Base-by-base conservation (phyloP, 1,140 invertebrate genomes). In the Telenomus remus region DNA sequence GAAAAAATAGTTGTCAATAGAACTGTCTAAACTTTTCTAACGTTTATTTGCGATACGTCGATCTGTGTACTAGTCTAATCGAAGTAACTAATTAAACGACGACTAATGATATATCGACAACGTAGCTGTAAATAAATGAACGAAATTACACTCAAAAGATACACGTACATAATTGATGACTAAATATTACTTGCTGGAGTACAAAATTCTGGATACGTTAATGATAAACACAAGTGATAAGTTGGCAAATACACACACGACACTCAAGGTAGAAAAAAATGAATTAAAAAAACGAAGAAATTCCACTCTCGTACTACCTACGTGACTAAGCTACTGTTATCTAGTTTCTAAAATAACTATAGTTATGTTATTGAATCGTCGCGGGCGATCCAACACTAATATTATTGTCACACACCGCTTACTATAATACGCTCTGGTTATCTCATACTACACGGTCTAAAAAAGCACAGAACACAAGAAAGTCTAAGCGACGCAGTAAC, bases 271-370 rank as follows among this genome's bases (percentile, higher is more conserved):
- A 81, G 73, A 71, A 79, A 68, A 68, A 74, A 27, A 27, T 3
- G 19, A 27, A 27, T 3, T 3, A 27, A 27, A 27, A 27, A 27
- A 6, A 27, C 1, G 2, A 27, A 27, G 6, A 27, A 27, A 27
- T 27, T 79, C 79, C 82, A 85, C 80, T 82, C 80, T 82, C 74
- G 56, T 83, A 84, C 82, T 84, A 84, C 82, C 84, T 86, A 86
- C 84, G 44, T 79, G 68, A 71, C 82, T 81, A 82, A 82, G 79
- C 79, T 82, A 85, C 85, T 84, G 63, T 77, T 54, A 68, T 82
- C 82, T 84, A 83, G 65, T 13, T 56, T 69, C 81, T 83, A 85
- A 79, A 27, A 27, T 37, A 76, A 72, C 79, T 78, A 80, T 80
- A 80, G 34, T 56, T 54, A 50, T 15, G 46, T 59, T 54, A 60